Conservation (phyloP, 2,888 invertebrate genomes). For the Amphipyra berbera region DNA sequence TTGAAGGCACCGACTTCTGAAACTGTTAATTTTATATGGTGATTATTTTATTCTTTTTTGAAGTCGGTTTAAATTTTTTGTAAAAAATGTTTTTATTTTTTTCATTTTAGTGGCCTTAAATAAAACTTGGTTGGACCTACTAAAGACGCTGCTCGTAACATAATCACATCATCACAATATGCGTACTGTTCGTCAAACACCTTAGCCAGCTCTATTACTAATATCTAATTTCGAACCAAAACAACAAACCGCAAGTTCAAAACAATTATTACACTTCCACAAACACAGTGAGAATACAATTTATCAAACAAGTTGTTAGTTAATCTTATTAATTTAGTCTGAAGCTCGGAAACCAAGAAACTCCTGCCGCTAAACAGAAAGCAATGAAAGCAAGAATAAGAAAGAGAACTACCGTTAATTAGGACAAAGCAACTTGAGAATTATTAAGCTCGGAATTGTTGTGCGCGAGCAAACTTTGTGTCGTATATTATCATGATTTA, state of each 20-base stretch:
- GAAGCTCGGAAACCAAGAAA: slow-evolving; percentile 15
- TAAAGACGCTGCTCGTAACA: too few species aligned
- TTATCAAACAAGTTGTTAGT: slow-evolving; percentile 17
- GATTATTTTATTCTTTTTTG: too few species aligned
- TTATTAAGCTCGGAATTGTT: slow-evolving; percentile 13
- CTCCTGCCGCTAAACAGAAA: slow-evolving; percentile 14
- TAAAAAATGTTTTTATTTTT: too few species aligned
- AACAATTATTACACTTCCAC: background rate
- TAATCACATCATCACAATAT: too few species aligned
- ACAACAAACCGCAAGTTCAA: background rate
- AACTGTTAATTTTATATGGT: too few species aligned
- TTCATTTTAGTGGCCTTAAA: too few species aligned
- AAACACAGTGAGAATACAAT: slow-evolving; percentile 7
- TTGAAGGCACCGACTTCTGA: too few species aligned
- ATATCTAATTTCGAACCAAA: background rate
- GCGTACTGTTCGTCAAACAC: too few species aligned
- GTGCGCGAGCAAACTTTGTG: slow-evolving; percentile 22
- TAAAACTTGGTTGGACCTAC: too few species aligned
- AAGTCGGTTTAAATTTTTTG: too few species aligned
- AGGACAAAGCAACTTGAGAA: slow-evolving; percentile 21
- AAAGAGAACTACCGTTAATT: slow-evolving; percentile 47
- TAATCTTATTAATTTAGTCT: slow-evolving; percentile 31
- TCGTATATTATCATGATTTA: slow-evolving; percentile 7
- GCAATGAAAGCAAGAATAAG: slow-evolving; percentile 34
- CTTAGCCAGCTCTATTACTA: too few species aligned